Evolutionary conservation across 2,888 invertebrate genomes (phyloP).

Genomic region (Thera obeliscata): DNA sequence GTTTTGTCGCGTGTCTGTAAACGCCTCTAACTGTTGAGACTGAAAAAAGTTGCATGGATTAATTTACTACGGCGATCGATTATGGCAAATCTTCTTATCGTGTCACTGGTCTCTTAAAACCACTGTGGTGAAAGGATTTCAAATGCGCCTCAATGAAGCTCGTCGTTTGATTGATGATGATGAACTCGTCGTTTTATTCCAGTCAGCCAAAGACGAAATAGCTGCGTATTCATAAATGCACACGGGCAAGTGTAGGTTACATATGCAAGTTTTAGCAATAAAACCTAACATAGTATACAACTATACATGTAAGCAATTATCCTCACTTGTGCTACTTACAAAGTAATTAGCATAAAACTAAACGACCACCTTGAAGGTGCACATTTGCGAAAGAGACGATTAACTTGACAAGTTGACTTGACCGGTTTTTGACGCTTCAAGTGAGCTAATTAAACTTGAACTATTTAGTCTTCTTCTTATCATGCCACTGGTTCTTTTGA

Average conservation of each 20-base stretch:
- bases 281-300: slow-evolving; percentile 3
- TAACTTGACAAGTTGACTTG: slow-evolving; percentile 18
- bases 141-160: too few species aligned
- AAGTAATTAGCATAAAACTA: slow-evolving; percentile 35
- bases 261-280: background rate
- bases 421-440: slow-evolving; percentile 6
- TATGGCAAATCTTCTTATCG: background rate
- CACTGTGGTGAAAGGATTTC: too few species aligned
- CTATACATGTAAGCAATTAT: slow-evolving; percentile 21
- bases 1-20: slow-evolving; percentile 44
- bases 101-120: too few species aligned
- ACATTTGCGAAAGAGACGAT: slow-evolving; percentile 16
- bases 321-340: slow-evolving; percentile 34
- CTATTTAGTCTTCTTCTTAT: background rate
- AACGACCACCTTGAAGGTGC: slow-evolving; percentile 29
- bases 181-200: too few species aligned
- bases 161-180: too few species aligned
- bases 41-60: slow-evolving; percentile 12
- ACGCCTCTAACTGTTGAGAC: slow-evolving; percentile 21
- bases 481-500: too few species aligned
- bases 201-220: too few species aligned
- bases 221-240: too few species aligned
- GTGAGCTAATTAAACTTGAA: background rate
- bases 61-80: background rate
- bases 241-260: too few species aligned